phyloP scores from a whole-genome alignment of 2,888 invertebrate species.

The Cataglyphis altisquamis region DNA sequence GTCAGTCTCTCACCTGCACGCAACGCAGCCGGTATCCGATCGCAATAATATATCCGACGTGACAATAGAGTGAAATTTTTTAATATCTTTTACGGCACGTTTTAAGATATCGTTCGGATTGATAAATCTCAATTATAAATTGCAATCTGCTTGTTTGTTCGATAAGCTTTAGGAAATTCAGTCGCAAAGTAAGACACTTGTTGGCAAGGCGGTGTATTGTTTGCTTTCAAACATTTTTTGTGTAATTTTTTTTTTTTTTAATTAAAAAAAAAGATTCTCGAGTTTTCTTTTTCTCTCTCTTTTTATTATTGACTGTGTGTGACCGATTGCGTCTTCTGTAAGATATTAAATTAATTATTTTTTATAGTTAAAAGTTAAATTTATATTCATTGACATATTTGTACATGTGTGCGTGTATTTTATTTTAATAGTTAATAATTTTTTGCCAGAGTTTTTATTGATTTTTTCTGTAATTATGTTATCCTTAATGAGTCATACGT shows the following conservation, averaged over 20 bases:
- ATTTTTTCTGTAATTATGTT: not conserved
- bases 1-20: conserved; percentile 65
- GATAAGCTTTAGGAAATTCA: not conserved
- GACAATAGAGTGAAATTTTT: not conserved
- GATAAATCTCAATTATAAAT: conserved; percentile 12
- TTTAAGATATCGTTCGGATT: not conserved
- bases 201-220: not conserved
- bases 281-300: not conserved
- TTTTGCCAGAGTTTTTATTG: not conserved
- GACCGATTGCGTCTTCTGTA: not conserved
- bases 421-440: not conserved
- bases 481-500: not conserved
- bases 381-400: not conserved
- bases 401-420: not conserved
- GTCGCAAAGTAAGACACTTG: not conserved
- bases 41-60: conserved; percentile 8
- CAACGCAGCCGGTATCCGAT: conserved; percentile 46
- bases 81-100: not conserved
- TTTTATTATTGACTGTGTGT: not conserved
- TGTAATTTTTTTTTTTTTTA: not conserved
- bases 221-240: not conserved
- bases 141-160: not conserved
- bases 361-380: not conserved
- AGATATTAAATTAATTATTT: not conserved
- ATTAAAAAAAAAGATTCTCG: not conserved